Conservation (phyloP, 2,888 invertebrate genomes). For the Leptinotarsa peninsularis region DNA sequence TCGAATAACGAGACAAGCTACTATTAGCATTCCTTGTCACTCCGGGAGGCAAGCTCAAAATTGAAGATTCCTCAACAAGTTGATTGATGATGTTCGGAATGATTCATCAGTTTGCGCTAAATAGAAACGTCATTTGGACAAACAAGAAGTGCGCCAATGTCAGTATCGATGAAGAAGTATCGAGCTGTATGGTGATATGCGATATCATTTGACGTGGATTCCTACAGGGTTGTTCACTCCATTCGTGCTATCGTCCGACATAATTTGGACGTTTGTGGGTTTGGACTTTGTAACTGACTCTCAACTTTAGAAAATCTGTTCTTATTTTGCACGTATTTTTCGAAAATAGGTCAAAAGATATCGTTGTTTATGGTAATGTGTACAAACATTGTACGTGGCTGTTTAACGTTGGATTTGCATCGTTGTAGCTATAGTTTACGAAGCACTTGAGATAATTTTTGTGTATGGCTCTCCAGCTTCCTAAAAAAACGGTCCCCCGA, state of each 20-base stretch:
- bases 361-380: no score
- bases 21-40: constrained; percentile 18
- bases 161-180: constrained; percentile 17
- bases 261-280: no score
- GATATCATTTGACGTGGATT: neutral
- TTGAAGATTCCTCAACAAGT: constrained; percentile 41
- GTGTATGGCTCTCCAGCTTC: no score
- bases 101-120: constrained; percentile 47
- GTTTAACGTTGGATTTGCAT: no score
- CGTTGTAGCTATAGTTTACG: no score
- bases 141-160: constrained; percentile 11
- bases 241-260: neutral
- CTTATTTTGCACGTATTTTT: no score
- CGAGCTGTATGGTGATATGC: neutral
- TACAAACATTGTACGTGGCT: no score
- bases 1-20: constrained; percentile 10
- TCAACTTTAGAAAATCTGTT: no score
- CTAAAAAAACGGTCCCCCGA: no score
- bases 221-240: neutral
- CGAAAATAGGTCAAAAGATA: no score
- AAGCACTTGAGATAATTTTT: no score
- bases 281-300: no score
- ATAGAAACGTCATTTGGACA: constrained; percentile 42
- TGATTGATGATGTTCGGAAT: constrained; percentile 43
- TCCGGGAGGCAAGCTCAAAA: constrained; percentile 24